These are phyloP conservation scores for Halcyon senegalensis DNA, from an alignment of 2,113 vertebrate species.

Conservation along the genomic window DNA sequence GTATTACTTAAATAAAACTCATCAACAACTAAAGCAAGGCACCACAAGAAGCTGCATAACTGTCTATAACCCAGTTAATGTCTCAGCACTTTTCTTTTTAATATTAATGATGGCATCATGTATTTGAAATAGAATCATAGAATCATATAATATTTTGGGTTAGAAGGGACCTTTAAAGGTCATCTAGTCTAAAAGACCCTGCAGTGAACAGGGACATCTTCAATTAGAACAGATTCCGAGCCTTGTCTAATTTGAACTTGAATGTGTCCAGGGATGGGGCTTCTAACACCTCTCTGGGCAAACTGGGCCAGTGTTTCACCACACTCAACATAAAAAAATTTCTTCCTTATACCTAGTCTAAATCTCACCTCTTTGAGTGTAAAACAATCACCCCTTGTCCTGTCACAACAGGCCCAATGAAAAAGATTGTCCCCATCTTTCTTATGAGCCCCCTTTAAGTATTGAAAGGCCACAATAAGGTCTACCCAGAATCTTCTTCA, in stretches of 20 bases:
- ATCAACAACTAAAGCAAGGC: background rate
- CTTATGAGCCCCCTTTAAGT: background rate
- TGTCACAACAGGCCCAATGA: too few relatives aligned
- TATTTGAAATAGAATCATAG: background rate
- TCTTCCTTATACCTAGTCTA: background rate
- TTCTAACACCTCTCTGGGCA: background rate
- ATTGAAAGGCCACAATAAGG: background rate
- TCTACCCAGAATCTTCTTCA: background rate
- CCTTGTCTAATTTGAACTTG: background rate
- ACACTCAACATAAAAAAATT: background rate
- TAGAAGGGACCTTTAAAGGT: background rate
- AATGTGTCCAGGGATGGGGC: background rate
- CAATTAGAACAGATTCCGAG: background rate
- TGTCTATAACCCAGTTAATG: background rate
- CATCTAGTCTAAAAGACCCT: background rate
- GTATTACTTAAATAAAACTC: background rate
- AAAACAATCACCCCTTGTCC: background rate
- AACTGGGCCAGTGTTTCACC: background rate
- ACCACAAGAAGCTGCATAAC: background rate
- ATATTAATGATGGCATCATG: background rate
- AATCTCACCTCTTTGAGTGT: background rate
- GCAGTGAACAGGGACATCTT: background rate
- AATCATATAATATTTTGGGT: background rate
- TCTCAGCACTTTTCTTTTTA: background rate
- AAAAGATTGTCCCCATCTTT: background rate